Conservation (phyloP, 2,113 vertebrate genomes). For the Poicephalus gulielmi region DNA sequence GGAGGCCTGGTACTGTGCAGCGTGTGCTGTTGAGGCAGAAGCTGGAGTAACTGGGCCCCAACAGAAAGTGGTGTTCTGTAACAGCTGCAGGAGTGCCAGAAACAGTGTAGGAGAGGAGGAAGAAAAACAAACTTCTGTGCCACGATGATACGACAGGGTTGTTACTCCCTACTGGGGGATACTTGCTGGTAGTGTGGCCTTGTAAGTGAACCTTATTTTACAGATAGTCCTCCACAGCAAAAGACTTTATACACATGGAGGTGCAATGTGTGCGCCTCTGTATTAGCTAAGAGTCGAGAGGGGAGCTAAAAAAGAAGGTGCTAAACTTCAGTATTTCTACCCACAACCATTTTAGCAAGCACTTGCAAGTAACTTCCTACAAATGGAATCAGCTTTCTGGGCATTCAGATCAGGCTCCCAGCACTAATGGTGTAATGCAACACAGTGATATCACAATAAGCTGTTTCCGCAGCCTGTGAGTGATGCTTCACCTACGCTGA, state of each 20-base stretch:
- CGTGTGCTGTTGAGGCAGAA: not conserved
- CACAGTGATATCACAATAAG: not conserved
- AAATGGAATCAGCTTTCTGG: not conserved
- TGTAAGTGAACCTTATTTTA: not conserved
- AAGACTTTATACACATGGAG: rapidly evolving
- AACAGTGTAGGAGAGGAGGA: not conserved
- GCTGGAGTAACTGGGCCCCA: not conserved
- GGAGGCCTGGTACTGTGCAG: not conserved
- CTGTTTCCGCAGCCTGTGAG: not conserved
- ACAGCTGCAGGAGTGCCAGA: not conserved
- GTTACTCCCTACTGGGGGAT: not conserved
- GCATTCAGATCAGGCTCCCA: not conserved
- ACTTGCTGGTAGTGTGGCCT: not conserved
- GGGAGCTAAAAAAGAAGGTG: not conserved
- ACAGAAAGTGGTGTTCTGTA: not conserved
- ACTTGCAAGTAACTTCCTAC: not conserved
- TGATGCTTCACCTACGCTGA: rapidly evolving
- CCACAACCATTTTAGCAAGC: not conserved
- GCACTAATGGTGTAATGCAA: no score
- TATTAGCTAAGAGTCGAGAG: not conserved
- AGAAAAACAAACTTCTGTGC: not conserved
- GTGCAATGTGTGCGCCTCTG: not conserved
- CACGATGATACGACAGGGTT: not conserved
- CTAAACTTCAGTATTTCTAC: not conserved
- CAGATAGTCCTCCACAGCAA: not conserved